phyloP scores from a whole-genome alignment of 2,888 invertebrate genomes.

The Lasius fuliginosus region DNA sequence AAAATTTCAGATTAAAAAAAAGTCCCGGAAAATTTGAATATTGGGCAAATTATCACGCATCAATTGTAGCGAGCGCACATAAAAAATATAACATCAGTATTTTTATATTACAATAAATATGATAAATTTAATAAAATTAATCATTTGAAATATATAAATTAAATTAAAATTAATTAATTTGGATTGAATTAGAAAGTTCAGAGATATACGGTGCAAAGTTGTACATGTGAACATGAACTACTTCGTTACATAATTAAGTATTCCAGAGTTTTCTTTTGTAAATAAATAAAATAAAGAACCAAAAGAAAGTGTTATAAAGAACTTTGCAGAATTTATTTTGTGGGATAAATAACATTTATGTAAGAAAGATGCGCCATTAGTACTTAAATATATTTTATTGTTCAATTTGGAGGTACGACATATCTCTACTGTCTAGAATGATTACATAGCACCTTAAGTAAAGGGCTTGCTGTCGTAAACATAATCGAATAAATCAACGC shows the following conservation, averaged over 20 bases:
- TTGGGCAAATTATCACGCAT: no score
- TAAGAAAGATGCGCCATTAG: constrained; percentile 11
- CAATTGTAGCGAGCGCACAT: no score
- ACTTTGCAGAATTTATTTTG: not conserved
- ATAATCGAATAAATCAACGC: constrained; percentile 24
- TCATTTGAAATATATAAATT: no score
- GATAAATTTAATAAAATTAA: no score
- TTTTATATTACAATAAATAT: no score
- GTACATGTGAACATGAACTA: no score
- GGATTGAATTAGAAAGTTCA: not conserved
- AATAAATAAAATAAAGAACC: not conserved
- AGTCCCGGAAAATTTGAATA: no score
- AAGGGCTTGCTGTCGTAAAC: not conserved
- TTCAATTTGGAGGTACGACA: constrained; percentile 53
- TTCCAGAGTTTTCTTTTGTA: not conserved
- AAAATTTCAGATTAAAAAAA: no score
- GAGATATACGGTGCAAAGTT: not conserved
- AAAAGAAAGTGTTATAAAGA: not conserved
- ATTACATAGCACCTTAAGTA: constrained; percentile 27
- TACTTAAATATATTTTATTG: constrained; percentile 63
- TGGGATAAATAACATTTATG: not conserved
- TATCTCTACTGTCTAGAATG: constrained; percentile 47
- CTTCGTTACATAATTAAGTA: not conserved
- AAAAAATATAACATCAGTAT: no score
- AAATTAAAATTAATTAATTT: no score